A percentile compares a stretch with the other conserved stretches of the same genome.
phyloP scores from a whole-genome alignment of 1,140 invertebrate genomes.

The Anadara kagoshimensis region DNA sequence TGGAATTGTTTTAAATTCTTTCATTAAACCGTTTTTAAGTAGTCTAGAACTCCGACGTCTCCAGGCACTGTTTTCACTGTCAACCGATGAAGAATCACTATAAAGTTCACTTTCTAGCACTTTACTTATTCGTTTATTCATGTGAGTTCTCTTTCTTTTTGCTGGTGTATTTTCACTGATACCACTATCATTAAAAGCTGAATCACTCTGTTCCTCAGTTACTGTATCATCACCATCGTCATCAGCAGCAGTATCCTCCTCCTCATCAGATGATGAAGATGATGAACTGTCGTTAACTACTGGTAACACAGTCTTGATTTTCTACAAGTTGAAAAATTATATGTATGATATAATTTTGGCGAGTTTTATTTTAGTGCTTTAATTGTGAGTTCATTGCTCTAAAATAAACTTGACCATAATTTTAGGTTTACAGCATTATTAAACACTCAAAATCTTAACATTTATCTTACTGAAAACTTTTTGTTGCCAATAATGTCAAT shows the following conservation, averaged over 20 bases:
- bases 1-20: too few species aligned
- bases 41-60: not conserved
- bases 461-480: too few species aligned
- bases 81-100: constrained; percentile 29
- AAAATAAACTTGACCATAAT: too few species aligned
- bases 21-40: constrained; percentile 1
- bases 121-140: constrained; percentile 23
- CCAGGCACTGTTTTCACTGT: not conserved
- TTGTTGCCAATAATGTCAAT: too few species aligned
- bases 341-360: constrained; percentile 1
- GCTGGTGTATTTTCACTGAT: constrained; percentile 23
- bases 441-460: too few species aligned
- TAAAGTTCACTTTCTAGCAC: constrained; percentile 23
- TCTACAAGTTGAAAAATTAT: constrained; percentile 28
- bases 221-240: constrained; percentile 5
- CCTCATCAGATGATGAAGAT: constrained; percentile 2
- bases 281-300: constrained; percentile 5
- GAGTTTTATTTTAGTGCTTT: too few species aligned
- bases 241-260: constrained; percentile 4
- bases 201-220: constrained; percentile 21
- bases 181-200: constrained; percentile 18
- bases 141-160: too few species aligned
- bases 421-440: too few species aligned
- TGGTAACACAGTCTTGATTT: constrained; percentile 47
- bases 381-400: too few species aligned